phyloP scores from a whole-genome alignment of 2,888 invertebrate species.

The Ophion slaviceki region DNA sequence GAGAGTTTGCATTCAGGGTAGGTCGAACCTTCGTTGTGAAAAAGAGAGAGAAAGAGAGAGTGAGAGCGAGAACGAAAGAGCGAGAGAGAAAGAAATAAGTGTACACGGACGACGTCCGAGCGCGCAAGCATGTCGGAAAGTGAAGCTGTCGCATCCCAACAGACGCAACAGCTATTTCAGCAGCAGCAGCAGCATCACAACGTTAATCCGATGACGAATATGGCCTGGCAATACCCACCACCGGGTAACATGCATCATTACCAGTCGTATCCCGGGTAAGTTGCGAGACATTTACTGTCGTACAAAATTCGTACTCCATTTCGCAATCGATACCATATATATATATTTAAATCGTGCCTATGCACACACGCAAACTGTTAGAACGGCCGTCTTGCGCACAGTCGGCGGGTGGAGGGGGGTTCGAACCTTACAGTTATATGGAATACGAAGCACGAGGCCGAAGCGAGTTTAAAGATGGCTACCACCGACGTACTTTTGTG shows the following conservation, averaged over 20 bases:
- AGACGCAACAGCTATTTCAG: slow-evolving; percentile 79
- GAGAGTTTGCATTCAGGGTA: slow-evolving; percentile 56
- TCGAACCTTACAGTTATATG: neutral
- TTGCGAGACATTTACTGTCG: slow-evolving; percentile 17
- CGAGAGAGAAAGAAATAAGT: slow-evolving; percentile 26
- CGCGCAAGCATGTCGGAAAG: slow-evolving; percentile 80
- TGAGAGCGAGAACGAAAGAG: neutral
- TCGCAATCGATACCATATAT: neutral
- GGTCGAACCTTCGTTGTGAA: slow-evolving; percentile 64
- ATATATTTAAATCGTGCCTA: slow-evolving; percentile 6
- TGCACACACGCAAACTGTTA: neutral
- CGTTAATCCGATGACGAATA: slow-evolving; percentile 79
- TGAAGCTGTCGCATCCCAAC: slow-evolving; percentile 80
- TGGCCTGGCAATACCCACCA: slow-evolving; percentile 82
- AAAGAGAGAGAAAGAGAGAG: slow-evolving; percentile 16
- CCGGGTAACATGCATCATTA: slow-evolving; percentile 81
- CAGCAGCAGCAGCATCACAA: slow-evolving; percentile 72
- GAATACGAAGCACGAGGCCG: slow-evolving; percentile 2
- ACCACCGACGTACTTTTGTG: neutral
- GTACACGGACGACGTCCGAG: slow-evolving; percentile 53
- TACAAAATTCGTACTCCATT: slow-evolving; percentile 4
- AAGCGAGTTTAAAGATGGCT: neutral
- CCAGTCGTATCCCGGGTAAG: slow-evolving; percentile 80
- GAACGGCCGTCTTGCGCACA: too few species aligned
- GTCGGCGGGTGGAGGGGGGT: too few species aligned